Conservation (phyloP, 2,888 invertebrate species). For the Serripes groenlandicus region DNA sequence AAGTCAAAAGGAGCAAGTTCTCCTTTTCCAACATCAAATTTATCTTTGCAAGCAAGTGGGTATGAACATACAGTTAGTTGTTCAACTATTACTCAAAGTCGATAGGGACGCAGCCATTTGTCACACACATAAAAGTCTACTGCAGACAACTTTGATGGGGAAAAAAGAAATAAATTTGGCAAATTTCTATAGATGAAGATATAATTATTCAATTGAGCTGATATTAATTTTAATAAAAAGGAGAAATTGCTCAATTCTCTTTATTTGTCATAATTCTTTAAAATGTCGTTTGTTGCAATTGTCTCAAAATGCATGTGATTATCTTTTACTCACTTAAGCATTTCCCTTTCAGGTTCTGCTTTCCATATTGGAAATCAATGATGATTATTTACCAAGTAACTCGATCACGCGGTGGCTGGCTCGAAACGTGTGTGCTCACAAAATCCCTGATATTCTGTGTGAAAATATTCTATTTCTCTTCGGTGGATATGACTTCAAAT, state of each 20-base stretch:
- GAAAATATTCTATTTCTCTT: slow-evolving; percentile 91
- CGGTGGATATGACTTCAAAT: slow-evolving; percentile 90
- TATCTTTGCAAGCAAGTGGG: too few relatives aligned
- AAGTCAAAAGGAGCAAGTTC: too few relatives aligned
- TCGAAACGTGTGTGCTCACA: slow-evolving; percentile 53
- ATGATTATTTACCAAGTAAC: slow-evolving; percentile 90
- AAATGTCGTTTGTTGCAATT: background rate
- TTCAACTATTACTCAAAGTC: too few relatives aligned
- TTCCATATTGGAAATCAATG: slow-evolving; percentile 3
- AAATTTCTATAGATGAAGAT: too few relatives aligned
- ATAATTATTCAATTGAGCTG: background rate
- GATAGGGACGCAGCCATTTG: too few relatives aligned
- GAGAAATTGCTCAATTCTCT: background rate
- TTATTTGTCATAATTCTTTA: background rate
- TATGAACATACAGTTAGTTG: too few relatives aligned
- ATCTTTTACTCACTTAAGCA: background rate
- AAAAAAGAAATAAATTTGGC: too few relatives aligned
- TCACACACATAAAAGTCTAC: too few relatives aligned
- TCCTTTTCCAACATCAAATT: too few relatives aligned
- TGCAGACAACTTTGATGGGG: too few relatives aligned
- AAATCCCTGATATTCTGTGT: slow-evolving; percentile 88
- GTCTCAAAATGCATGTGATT: background rate
- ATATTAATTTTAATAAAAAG: background rate
- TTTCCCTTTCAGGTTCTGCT: slow-evolving; percentile 4
- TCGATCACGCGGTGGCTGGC: slow-evolving; percentile 63